Base-by-base conservation (phyloP, 2,888 invertebrate species). In the Hyposoter didymator region DNA sequence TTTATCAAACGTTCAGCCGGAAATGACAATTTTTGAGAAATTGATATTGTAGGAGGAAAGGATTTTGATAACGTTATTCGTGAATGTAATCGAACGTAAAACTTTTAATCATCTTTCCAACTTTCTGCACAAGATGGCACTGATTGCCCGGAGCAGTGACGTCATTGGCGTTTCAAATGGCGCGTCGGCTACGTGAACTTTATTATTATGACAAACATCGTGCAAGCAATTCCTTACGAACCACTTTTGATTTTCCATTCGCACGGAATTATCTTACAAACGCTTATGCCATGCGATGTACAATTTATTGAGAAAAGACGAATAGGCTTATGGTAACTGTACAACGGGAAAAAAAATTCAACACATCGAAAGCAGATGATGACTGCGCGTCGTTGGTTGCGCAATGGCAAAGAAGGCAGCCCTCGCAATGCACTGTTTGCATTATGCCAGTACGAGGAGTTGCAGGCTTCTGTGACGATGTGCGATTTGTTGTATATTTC, bases 361-460 rank as follows among this genome's bases (percentile, higher is more conserved):
- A 59, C 22, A 59, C 22, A 12, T 55, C 22, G 12, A 55, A 22
- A 59, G 14, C 35, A 59, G 72, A 76, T 32, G 28, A 49, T 22
- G 76, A n/a, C 39, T 67, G 64, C 59, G 49, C 69, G 70, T 80
- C n/a, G 55, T 22, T 62, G 49, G 78, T 39, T 82, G 85, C 85
- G 85, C 85, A 70, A 74, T 82, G 59, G 45, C 47, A 12, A 45
- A 39, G 43, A 62, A 66, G 64, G 82, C 55, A 83, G 64, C 74
- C 81, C 70, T 76, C 79, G 75, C 79, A 79, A 83, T 70, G 62
- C 76, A 85, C 72, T 82, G 82, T 85, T 85, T 85, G 85, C 85
- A 76, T 85, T 82, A 79, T 74, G 79, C 80, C 80, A 81, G 81
- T 81, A 76, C 75, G 67, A 80, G 80, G 78, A 84, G 80, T 85